Percentiles rank a stretch among this genome's conserved stretches.
Evolutionary conservation across 2,797 vertebrate species (phyloP).

Genomic region (Synanceia verrucosa): DNA sequence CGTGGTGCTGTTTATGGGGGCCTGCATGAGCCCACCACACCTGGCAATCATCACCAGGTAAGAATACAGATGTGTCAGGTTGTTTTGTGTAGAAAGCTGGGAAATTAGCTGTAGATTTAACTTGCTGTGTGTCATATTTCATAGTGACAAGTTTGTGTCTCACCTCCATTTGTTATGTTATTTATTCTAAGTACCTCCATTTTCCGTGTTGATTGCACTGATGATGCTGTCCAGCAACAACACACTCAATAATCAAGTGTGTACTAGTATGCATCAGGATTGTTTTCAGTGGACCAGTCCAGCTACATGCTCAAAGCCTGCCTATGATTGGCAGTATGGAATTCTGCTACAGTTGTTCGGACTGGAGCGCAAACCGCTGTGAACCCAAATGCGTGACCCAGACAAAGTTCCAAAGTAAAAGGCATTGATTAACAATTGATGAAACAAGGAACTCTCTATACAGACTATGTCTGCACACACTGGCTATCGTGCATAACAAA

Average conservation of each 20-base stretch:
- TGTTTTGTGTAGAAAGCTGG: background rate
- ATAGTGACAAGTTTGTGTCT: background rate
- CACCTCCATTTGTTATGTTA: background rate
- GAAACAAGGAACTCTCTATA: too few species aligned
- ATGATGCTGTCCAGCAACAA: background rate
- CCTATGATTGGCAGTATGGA: background rate
- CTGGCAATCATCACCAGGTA: constrained; percentile 99
- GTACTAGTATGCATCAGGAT: background rate
- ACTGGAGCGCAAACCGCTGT: too few species aligned
- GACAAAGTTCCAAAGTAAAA: too few species aligned
- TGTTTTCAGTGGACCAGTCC: background rate
- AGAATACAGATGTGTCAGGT: background rate
- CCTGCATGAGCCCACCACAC: constrained; percentile 98
- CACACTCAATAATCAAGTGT: background rate
- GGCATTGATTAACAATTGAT: too few species aligned
- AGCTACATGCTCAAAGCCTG: background rate
- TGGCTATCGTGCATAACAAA: too few species aligned
- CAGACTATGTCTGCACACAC: too few species aligned
- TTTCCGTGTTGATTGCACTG: background rate
- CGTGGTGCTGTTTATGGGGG: constrained; percentile 99
- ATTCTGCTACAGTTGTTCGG: too few species aligned
- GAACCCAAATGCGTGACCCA: too few species aligned
- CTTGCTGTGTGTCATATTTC: background rate
- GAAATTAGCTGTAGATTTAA: background rate
- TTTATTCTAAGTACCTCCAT: background rate